Evolutionary conservation across 2,888 invertebrate species (phyloP), one percentile per base, ranked within the genome.

Genomic region (Automeris io): DNA sequence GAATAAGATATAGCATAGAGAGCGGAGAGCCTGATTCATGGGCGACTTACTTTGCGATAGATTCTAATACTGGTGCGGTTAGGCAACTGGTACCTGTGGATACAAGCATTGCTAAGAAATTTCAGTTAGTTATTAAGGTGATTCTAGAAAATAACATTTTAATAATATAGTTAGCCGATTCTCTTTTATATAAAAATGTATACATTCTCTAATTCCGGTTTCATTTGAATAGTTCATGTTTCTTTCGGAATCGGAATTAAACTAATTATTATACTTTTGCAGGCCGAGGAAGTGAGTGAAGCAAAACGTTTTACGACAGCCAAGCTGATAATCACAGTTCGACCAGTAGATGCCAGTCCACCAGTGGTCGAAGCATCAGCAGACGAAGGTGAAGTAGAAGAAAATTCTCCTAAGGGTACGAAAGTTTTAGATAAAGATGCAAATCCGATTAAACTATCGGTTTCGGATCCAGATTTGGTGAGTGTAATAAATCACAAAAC

Each of bases 391-490:
- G 90, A 88, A 55, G 95, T 96, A 0, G 92, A 94, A 58, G 96
- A 96, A 70, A 96, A 95, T 66, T 93, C 96, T 0, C 91, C 94
- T 0, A 88, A 93, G 35, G 96, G 95, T n/a, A 95, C 95, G 2
- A 90, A 89, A 61, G 93, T 97, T 2, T 65, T 93, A 36, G 93
- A 94, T 58, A 64, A 66, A 0, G 78, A 86, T 7, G 91, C 91
- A 16, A 79, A 88, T 19, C 92, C 96, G 0, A 90, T 97, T 24
- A 79, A 83, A 8, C 88, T 97, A 34, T 89, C 88, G 6, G 95
- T 97, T 5, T 90, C 91, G 3, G 97, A 97, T 74, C 91, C 92
- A 21, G 97, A 97, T 83, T 88, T 95, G 85, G 95, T 95, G 75
- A 88, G 90, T 78, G 18, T 8, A 8, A 25, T 24, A 19, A 18